Conservation (phyloP, 2,888 invertebrate species). For the Cerceris rybyensis region DNA sequence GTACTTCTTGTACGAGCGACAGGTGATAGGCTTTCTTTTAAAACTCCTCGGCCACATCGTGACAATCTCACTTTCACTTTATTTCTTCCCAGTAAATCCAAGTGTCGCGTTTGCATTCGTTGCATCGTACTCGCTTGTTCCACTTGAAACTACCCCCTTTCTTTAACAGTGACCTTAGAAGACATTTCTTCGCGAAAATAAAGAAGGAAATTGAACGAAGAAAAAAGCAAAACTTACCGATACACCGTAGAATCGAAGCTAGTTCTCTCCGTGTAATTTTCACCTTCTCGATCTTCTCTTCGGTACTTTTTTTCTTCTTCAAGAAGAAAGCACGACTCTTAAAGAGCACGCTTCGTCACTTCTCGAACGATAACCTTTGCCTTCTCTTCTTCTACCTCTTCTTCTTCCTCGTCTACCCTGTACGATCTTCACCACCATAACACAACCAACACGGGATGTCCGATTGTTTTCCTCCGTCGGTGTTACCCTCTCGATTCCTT, state of each 20-base stretch:
- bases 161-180: no score
- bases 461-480: slow-evolving; percentile 8
- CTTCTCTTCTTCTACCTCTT: slow-evolving; percentile 55
- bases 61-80: slow-evolving; percentile 58
- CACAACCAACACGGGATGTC: slow-evolving; percentile 53
- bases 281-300: slow-evolving; percentile 56
- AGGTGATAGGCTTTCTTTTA: slow-evolving; percentile 49
- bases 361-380: neutral
- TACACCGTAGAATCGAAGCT: neutral
- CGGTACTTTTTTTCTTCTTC: neutral
- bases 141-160: no score
- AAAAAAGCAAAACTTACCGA: no score
- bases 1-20: slow-evolving; percentile 29
- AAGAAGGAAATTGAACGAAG: no score
- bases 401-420: slow-evolving; percentile 55
- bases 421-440: slow-evolving; percentile 63
- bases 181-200: no score
- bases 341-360: neutral
- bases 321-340: slow-evolving; percentile 8
- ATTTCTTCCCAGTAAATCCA: slow-evolving; percentile 32
- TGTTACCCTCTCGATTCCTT: slow-evolving; percentile 19
- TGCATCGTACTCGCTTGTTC: no score
- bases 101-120: no score
- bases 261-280: slow-evolving; percentile 18
- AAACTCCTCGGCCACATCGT: slow-evolving; percentile 30